Conservation (phyloP, 2,888 invertebrate genomes). For the Panorpa germanica region DNA sequence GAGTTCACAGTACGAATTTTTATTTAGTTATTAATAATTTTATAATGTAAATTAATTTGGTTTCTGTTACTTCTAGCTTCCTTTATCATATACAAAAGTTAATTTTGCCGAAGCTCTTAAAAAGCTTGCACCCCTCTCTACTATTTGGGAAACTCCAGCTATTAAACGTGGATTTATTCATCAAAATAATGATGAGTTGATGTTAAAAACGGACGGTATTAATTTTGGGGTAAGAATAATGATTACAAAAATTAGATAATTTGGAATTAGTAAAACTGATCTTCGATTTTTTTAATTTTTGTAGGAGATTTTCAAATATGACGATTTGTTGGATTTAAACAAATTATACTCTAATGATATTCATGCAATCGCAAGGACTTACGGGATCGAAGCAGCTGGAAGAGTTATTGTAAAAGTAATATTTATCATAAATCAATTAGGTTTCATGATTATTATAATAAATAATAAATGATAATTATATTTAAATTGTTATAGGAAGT, state of each 20-base stretch:
- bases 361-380: slow-evolving; percentile 72
- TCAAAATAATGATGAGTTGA: slow-evolving; percentile 37
- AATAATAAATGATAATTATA: slow-evolving; percentile 6
- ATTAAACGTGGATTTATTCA: slow-evolving; percentile 76
- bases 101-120: slow-evolving; percentile 59
- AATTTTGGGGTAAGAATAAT: slow-evolving; percentile 49
- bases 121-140: slow-evolving; percentile 45
- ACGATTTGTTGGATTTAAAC: slow-evolving; percentile 58
- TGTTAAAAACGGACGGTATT: slow-evolving; percentile 87
- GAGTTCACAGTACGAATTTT: slow-evolving; percentile 41
- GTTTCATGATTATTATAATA: slow-evolving; percentile 1
- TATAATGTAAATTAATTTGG: slow-evolving; percentile 3
- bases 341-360: slow-evolving; percentile 86
- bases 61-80: slow-evolving; percentile 25
- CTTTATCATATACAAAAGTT: slow-evolving; percentile 39
- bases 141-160: slow-evolving; percentile 60
- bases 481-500: slow-evolving; percentile 43
- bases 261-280: slow-evolving; percentile 1
- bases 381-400: slow-evolving; percentile 92
- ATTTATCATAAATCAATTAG: not conserved
- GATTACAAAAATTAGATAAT: not conserved
- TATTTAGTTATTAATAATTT: slow-evolving; percentile 8
- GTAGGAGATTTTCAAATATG: slow-evolving; percentile 72
- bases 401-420: slow-evolving; percentile 65
- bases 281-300: slow-evolving; percentile 12